Base-by-base conservation (phyloP, 2,113 vertebrate species). In the Tiliqua scincoides region DNA sequence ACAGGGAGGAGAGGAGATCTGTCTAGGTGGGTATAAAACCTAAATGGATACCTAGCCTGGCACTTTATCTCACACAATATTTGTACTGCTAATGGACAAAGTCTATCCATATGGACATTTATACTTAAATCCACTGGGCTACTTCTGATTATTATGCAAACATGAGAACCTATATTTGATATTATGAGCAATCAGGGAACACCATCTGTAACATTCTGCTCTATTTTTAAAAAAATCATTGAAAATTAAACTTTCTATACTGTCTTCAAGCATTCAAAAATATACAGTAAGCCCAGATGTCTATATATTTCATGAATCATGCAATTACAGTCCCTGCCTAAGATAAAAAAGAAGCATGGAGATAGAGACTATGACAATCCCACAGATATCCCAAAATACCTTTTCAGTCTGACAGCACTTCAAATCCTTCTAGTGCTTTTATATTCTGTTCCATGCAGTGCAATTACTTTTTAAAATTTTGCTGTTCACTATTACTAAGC, bases 281-380 rank as follows among this genome's bases (percentile, higher is more conserved):
- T 88, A 93, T 88, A 87, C 37, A 70, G 92, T 82, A 86, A 96
- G 93, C 62, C 59, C 88, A 95, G 95, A 95, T 94, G 88, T 87
- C 92, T 91, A 92, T 91, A 84, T 90, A 93, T 92, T 93, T 92
- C 95, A 93, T 89, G 82, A 94, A 92, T 93, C 89, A 92, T 88
- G 87, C 87, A 94, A 93, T 72, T 94, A 86, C 87, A 95, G 87
- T 89, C 91, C n/a, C 87, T 76, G 62, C 1, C 17, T 78, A 87
- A 43, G 37, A 27, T 62, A 88, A 90, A 80, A 90, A 79, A 83
- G 6, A 18, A 89, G 84, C 52, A 91, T 3, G 54, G 90, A 88
- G 93, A 78, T 77, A 6, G 81, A 87, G 75, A 79, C 85, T 88
- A 90, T 83, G 89, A 85, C 32, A 91, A 61, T 83, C 87, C 85